Conservation (phyloP, 1,140 invertebrate genomes). For the Hypothenemus hampei region DNA sequence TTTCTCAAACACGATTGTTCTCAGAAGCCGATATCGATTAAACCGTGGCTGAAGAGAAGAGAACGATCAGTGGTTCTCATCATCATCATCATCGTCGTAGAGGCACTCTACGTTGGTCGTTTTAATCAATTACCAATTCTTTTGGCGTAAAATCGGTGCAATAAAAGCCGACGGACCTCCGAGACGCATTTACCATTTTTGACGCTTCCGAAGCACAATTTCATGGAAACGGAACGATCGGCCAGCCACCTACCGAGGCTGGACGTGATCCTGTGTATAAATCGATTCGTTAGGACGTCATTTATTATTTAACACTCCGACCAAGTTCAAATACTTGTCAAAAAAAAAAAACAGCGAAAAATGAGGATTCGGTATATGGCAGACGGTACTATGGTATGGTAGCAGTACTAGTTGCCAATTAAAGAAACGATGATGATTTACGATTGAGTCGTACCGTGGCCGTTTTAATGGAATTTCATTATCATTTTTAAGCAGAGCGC, state of each 20-base stretch:
- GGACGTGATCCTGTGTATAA: conserved; percentile 15
- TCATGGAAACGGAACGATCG: conserved; percentile 25
- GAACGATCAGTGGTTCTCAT: background rate
- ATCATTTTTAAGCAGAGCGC: conserved; percentile 3
- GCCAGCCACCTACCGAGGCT: conserved; percentile 29
- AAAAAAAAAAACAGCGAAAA: too few relatives aligned
- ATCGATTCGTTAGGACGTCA: conserved; percentile 16
- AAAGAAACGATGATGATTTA: conserved; percentile 3
- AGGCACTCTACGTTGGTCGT: background rate
- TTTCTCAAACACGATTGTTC: too few relatives aligned
- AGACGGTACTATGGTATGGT: too few relatives aligned
- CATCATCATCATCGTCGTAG: background rate
- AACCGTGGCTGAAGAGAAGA: background rate
- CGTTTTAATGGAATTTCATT: conserved; percentile 3
- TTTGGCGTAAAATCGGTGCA: conserved; percentile 20
- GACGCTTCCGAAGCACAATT: conserved; percentile 31
- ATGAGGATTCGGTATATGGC: too few relatives aligned
- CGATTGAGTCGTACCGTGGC: conserved; percentile 4
- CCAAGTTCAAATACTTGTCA: too few relatives aligned
- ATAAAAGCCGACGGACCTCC: conserved; percentile 22
- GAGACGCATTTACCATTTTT: conserved; percentile 32
- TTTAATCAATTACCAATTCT: conserved; percentile 24
- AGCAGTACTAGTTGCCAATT: too few relatives aligned
- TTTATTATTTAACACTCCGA: too few relatives aligned
- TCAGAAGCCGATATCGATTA: background rate